Evolutionary conservation across 2,797 vertebrate species (phyloP).

Genomic region (Typhlichthys eigenmanni): DNA sequence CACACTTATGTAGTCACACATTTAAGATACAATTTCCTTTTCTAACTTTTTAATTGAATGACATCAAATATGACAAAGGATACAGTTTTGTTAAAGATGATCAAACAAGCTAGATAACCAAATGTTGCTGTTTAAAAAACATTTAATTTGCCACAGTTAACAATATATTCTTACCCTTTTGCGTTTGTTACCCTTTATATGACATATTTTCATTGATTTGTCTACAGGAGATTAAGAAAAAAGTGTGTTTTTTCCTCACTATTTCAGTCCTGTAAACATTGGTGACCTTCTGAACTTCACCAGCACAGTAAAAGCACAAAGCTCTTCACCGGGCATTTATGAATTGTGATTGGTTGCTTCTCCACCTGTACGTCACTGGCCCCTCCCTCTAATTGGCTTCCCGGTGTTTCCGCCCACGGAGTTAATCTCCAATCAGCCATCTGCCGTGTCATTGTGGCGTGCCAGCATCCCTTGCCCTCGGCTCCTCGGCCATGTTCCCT

Average conservation of each 20-base stretch:
- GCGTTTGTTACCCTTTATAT: not conserved
- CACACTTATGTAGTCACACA: not conserved
- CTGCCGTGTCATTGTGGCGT: constrained; percentile 59
- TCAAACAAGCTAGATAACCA: not conserved
- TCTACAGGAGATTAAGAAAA: not conserved
- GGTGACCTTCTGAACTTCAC: constrained; percentile 7
- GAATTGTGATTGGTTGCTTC: constrained; percentile 42
- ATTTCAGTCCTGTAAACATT: constrained; percentile 1
- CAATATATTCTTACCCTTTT: not conserved
- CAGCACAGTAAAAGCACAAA: constrained; percentile 3
- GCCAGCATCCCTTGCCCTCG: constrained; percentile 36
- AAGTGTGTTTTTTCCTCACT: not conserved
- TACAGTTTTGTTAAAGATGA: not conserved
- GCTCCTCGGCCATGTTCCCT: constrained; percentile 25
- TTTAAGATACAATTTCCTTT: not conserved
- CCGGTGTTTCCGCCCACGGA: constrained; percentile 53
- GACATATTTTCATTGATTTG: not conserved
- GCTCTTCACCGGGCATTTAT: constrained; percentile 10
- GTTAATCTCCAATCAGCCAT: constrained; percentile 74
- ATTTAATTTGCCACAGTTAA: not conserved
- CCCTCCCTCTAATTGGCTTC: constrained; percentile 62
- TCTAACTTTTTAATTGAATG: not conserved
- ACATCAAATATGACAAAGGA: not conserved
- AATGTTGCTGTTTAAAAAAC: not conserved
- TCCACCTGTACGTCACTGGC: constrained; percentile 32